Percentiles rank a stretch among this genome's conserved stretches.
Conservation (phyloP, 2,888 invertebrate genomes). For the Argyresthia goedartella region DNA sequence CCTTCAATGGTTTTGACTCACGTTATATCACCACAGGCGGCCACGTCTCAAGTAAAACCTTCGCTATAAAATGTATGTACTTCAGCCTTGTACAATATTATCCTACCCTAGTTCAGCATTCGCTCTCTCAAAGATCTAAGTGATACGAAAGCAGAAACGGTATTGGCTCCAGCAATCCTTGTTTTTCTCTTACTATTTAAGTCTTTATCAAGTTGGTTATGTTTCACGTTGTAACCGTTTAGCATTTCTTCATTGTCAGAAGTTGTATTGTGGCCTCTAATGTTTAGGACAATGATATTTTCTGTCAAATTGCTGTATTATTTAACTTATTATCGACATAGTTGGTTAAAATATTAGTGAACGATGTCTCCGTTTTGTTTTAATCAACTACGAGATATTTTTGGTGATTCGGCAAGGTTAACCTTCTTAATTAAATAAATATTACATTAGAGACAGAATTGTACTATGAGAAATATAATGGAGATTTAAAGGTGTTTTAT, state of each 20-base stretch:
- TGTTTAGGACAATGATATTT: conserved; percentile 15
- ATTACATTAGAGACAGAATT: conserved; percentile 7
- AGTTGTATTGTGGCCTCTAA: conserved; percentile 21
- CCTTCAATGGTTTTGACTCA: no score
- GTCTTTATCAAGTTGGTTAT: conserved; percentile 1
- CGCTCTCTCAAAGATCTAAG: conserved; percentile 1
- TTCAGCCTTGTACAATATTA: background rate
- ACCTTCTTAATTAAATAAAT: conserved; percentile 19
- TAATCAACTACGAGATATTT: conserved; percentile 11
- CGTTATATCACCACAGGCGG: no score
- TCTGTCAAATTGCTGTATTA: conserved; percentile 20
- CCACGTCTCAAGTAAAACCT: background rate
- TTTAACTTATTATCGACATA: conserved; percentile 18
- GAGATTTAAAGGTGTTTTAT: conserved; percentile 19
- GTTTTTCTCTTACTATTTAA: conserved; percentile 1
- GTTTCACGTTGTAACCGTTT: conserved; percentile 7
- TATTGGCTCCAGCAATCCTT: background rate
- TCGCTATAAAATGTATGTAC: conserved; percentile 3
- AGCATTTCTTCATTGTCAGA: conserved; percentile 23
- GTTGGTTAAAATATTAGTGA: conserved; percentile 10
- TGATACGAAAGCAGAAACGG: background rate
- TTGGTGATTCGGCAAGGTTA: conserved; percentile 52
- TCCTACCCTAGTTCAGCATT: background rate
- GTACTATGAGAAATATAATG: conserved; percentile 18
- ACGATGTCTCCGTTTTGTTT: background rate